Base-by-base conservation (phyloP, 2,797 vertebrate genomes). In the Halcyon leucocephala region DNA sequence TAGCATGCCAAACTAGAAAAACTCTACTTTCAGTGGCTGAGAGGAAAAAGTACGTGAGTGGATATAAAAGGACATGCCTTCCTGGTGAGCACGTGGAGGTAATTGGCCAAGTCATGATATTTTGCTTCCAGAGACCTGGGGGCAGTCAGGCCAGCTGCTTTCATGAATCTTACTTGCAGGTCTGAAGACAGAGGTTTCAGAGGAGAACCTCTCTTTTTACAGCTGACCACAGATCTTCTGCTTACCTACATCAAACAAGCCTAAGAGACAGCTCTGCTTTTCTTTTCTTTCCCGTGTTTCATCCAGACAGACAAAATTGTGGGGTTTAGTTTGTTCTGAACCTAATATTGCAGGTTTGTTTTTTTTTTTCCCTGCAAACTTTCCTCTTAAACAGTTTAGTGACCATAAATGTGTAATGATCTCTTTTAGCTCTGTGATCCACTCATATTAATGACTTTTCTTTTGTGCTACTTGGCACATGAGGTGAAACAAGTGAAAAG, bases 401-500 rank as follows among this genome's bases (percentile, higher is more conserved):
- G 78, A 35, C 61, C 77, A 46, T 78, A 89, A 94, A 96, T 83
- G 31, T 74, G 16, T 82, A 90, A 78, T 46, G 61, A 74, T 90
- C 10, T 8, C 33, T 71, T 79, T 85, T 95, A 84, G 25, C 70
- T 94, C 69, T 94, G 54, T 26, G 14, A 82, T 94, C 73, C 60
- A 55, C 91, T 92, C 31, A 0, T 49, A 71, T 88, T 90, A 84
- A 86, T 92, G 80, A 41, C 67, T 96, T 89, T 46, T 67, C 51
- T 93, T 92, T 80, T 86, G 54, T 94, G 33, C 42, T 93, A 25
- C 62, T 92, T 94, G 78, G 66, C 41, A 17, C 65, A 69, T 0
- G 14, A 90, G 64, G 87, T 92, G 74, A 97, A 97, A 92, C 82
- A 95, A 96, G 91, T 94, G 57, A 93, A 94, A 61, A 90, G 65